Evolutionary conservation across 2,113 vertebrate genomes (phyloP).

Genomic region (Anguilla rostrata): DNA sequence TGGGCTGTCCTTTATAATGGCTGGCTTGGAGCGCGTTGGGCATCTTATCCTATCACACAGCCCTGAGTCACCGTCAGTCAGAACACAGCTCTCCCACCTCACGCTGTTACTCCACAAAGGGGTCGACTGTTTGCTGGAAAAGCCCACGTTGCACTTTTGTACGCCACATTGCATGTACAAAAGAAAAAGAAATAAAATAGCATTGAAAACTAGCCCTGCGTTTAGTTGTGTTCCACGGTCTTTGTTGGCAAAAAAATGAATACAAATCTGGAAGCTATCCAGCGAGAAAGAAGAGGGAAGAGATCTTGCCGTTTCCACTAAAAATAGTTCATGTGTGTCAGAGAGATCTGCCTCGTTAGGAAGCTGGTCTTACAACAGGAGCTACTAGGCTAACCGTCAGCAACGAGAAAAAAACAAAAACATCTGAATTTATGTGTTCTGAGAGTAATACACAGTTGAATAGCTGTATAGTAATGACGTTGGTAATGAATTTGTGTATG

Average conservation of each 20-base stretch:
- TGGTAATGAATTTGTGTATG: background rate
- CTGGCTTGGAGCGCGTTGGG: no score
- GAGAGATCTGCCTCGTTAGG: conserved; percentile 60
- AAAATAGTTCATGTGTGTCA: conserved; percentile 64
- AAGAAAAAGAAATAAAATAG: background rate
- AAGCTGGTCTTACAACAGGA: conserved; percentile 5
- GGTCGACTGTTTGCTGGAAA: background rate
- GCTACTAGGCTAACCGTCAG: background rate
- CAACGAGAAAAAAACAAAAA: background rate
- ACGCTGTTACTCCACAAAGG: background rate
- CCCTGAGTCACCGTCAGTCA: background rate
- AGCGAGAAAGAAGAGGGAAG: background rate
- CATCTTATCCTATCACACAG: no score
- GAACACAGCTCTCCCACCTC: background rate
- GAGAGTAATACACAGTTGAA: background rate
- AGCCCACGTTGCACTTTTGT: no score
- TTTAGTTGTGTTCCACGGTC: background rate
- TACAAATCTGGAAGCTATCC: background rate
- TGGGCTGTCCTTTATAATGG: no score
- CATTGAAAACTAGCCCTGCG: background rate
- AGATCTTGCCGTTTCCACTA: conserved; percentile 14
- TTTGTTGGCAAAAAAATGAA: background rate
- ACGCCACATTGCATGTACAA: background rate
- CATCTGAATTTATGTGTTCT: background rate
- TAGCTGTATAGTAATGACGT: background rate